Percentiles rank a stretch among this genome's conserved stretches.
Conservation (phyloP, 2,797 vertebrate species). For the Hoplostethus mediterraneus region DNA sequence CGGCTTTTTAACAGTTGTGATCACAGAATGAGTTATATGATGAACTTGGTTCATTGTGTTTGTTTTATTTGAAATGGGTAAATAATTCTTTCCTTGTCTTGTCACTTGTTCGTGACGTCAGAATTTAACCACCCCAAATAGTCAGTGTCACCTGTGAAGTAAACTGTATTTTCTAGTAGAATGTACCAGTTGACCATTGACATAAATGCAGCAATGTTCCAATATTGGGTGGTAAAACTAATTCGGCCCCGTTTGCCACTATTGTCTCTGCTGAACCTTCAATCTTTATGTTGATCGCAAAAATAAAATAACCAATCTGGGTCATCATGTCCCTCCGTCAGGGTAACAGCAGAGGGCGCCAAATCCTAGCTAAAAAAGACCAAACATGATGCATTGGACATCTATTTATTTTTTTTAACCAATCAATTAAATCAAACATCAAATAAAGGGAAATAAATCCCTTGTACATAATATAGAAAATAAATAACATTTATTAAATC, state of each 20-base stretch:
- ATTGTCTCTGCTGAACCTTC: neutral
- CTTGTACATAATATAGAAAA: slow-evolving; percentile 69
- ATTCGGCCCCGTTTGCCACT: neutral
- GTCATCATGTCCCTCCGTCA: slow-evolving; percentile 7
- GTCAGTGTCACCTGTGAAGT: too few species aligned
- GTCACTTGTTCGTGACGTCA: too few species aligned
- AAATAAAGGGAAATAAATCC: slow-evolving; percentile 46
- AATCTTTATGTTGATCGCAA: slow-evolving; percentile 19
- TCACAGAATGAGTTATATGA: too few species aligned
- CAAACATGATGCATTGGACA: slow-evolving; percentile 48
- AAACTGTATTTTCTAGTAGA: too few species aligned
- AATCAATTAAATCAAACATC: slow-evolving; percentile 62
- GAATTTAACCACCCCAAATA: too few species aligned
- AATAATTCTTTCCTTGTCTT: too few species aligned
- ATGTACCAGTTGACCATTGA: too few species aligned
- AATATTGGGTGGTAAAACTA: neutral
- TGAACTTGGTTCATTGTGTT: too few species aligned
- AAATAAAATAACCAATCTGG: slow-evolving; percentile 13
- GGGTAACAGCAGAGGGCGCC: slow-evolving; percentile 44
- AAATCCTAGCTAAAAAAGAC: slow-evolving; percentile 22
- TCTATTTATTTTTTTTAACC: slow-evolving; percentile 39
- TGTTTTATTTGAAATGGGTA: too few species aligned
- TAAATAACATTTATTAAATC: slow-evolving; percentile 71
- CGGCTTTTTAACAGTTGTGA: too few species aligned
- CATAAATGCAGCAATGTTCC: neutral